Base-by-base conservation (phyloP, 2,797 vertebrate species). In the Lithobates pipiens region DNA sequence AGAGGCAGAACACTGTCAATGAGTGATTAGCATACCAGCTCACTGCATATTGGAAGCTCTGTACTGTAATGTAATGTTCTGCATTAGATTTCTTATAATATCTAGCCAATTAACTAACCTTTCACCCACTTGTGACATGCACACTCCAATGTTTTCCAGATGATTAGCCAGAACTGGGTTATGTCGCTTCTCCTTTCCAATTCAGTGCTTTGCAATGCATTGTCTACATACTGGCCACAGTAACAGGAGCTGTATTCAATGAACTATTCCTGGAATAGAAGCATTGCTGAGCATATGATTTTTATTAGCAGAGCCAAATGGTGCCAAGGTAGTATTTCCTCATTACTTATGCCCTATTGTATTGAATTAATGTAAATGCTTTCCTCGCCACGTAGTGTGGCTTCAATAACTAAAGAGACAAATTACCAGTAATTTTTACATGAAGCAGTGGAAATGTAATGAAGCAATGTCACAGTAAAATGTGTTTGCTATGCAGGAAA, bases 351-450 rank as follows among this genome's bases (percentile, higher is more conserved):
- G 36, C 70, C 44, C 54, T 74, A 32, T 78, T 79, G 63, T n/a
- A 85, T 57, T 32, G 34, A 77, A 42, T 84, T 84, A 57, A 77
- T 84, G 76, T 70, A 74, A 61, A 84, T 84, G 65, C 74, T 84
- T 84, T 77, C 23, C n/a, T 29, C 5, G 29, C n/a, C 72, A 46
- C 25, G 25, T 11, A 57, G 44, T 76, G 65, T 65, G 29, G 29
- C 42, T 72, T 50, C 27, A 68, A 34, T 67, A 69, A 46, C 18
- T 74, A 65, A 25, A 63, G 32, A 82, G 42, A 75, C 34, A 76
- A 75, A 83, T 83, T 74, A 7, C 72, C 44, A 27, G 46, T 4
- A n/a, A 6, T 34, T 65, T 34, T 78, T 65, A 15, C 36, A 3
- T 65, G 21, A 39, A 78, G 50, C 25, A 76, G n/a, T 46, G 5